Conservation (phyloP, 2,888 invertebrate genomes). For the Drosophila anomalipes region DNA sequence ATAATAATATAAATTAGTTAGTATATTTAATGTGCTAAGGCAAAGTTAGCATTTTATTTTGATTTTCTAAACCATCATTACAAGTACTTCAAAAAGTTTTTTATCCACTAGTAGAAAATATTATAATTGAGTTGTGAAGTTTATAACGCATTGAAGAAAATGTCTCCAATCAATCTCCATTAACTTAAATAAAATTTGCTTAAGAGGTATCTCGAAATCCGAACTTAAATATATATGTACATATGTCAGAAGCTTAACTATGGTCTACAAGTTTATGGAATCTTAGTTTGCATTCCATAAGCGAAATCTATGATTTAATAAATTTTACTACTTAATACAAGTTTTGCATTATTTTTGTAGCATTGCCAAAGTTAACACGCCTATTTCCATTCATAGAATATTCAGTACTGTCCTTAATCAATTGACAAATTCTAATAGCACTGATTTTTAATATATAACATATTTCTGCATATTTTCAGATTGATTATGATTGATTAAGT, state of each 20-base stretch:
- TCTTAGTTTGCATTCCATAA: no score
- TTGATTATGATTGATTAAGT: conserved; percentile 75
- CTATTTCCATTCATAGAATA: neutral
- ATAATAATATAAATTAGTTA: neutral
- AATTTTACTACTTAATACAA: neutral
- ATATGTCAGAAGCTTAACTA: neutral
- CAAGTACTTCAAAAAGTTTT: neutral
- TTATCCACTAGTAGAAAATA: neutral
- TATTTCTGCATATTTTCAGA: conserved; percentile 35
- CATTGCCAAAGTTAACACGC: neutral
- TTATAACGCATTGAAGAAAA: accelerated
- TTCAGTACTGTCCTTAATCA: conserved; percentile 24
- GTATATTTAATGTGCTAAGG: neutral
- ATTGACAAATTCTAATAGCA: conserved; percentile 27
- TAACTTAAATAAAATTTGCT: neutral
- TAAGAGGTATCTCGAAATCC: neutral
- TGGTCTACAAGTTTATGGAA: no score
- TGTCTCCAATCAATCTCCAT: no score
- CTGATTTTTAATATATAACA: conserved; percentile 13
- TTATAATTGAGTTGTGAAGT: neutral
- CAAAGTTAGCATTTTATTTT: neutral
- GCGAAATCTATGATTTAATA: neutral
- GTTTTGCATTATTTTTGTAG: neutral
- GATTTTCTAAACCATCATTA: neutral
- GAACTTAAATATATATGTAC: neutral